Percentiles rank a stretch among this genome's conserved stretches.
Conservation (phyloP, 1,140 invertebrate species). For the Polypedilum vanderplanki region DNA sequence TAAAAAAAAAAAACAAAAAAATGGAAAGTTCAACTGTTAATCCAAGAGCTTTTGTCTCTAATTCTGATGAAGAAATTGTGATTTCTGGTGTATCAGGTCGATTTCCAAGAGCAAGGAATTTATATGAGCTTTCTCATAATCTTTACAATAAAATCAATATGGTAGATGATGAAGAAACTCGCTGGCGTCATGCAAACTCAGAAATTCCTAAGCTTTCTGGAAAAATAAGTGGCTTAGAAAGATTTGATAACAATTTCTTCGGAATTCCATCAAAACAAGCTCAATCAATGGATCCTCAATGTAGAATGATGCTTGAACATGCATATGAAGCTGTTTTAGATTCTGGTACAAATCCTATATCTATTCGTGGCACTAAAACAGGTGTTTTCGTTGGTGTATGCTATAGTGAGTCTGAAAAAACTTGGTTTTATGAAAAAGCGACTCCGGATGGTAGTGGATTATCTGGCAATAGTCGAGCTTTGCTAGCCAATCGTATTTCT, state of each 20-base stretch:
- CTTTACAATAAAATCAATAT: conserved; percentile 59
- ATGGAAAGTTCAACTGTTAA: neutral
- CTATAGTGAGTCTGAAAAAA: conserved; percentile 58
- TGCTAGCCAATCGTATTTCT: conserved; percentile 71
- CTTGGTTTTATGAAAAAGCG: conserved; percentile 5
- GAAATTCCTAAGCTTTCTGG: conserved; percentile 60
- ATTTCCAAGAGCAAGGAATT: conserved; percentile 54
- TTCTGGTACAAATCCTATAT: conserved; percentile 55
- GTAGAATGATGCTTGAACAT: conserved; percentile 41
- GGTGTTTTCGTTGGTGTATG: conserved; percentile 62
- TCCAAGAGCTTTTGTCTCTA: neutral
- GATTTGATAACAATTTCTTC: conserved; percentile 48
- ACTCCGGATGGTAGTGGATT: neutral
- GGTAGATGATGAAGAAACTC: conserved; percentile 57
- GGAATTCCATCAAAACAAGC: conserved; percentile 41
- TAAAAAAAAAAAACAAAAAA: neutral
- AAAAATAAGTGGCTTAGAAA: conserved; percentile 47
- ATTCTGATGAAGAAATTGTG: conserved; percentile 50
- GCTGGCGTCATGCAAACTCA: conserved; percentile 56
- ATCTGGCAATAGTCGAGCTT: conserved; percentile 46
- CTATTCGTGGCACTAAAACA: conserved; percentile 46
- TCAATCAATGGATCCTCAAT: conserved; percentile 42
- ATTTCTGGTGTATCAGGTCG: conserved; percentile 56
- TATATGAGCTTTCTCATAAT: conserved; percentile 52
- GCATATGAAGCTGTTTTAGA: conserved; percentile 39